These are phyloP conservation scores for Diploptera punctata DNA, from an alignment of 2,888 invertebrate species.

Conservation along the genomic window DNA sequence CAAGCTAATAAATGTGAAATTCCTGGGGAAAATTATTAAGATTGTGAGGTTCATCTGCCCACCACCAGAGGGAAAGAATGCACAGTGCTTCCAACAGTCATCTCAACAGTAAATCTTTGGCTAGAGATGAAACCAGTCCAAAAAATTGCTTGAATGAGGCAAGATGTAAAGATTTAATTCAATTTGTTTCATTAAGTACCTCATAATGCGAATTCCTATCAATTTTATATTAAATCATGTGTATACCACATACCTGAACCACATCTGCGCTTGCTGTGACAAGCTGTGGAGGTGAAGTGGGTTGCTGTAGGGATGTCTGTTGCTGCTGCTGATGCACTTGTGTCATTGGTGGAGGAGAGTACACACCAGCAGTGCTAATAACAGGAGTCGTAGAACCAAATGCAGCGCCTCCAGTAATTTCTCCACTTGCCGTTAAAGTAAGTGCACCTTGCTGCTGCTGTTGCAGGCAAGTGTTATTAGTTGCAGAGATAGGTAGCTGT, in stretches of 20 bases:
- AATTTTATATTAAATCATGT: background rate
- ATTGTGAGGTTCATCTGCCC: too few relatives aligned
- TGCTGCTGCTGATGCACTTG: conserved; percentile 52
- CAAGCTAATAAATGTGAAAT: too few relatives aligned
- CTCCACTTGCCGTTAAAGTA: conserved; percentile 44
- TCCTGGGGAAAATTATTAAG: too few relatives aligned
- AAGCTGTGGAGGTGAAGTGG: conserved; percentile 48
- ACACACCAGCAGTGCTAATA: conserved; percentile 53
- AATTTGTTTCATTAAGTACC: background rate
- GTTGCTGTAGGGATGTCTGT: conserved; percentile 48
- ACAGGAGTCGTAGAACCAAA: conserved; percentile 55
- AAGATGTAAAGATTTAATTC: too few relatives aligned
- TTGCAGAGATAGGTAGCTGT: background rate
- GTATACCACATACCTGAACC: conserved; percentile 55
- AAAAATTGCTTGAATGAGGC: background rate
- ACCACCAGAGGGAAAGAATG: too few relatives aligned
- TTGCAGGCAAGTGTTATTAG: conserved; percentile 22
- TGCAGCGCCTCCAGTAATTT: conserved; percentile 43
- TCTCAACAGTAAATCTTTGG: too few relatives aligned
- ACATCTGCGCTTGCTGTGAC: conserved; percentile 63
- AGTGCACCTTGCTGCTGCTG: conserved; percentile 34
- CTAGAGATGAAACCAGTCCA: too few relatives aligned
- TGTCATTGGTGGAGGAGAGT: conserved; percentile 58
- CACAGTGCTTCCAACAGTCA: too few relatives aligned
- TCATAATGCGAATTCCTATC: too few relatives aligned